A percentile compares a stretch with the other conserved stretches of the same genome.
These are phyloP conservation scores for Pelecanoides urinatrix DNA, from an alignment of 2,113 vertebrate genomes.

Conservation along the genomic window DNA sequence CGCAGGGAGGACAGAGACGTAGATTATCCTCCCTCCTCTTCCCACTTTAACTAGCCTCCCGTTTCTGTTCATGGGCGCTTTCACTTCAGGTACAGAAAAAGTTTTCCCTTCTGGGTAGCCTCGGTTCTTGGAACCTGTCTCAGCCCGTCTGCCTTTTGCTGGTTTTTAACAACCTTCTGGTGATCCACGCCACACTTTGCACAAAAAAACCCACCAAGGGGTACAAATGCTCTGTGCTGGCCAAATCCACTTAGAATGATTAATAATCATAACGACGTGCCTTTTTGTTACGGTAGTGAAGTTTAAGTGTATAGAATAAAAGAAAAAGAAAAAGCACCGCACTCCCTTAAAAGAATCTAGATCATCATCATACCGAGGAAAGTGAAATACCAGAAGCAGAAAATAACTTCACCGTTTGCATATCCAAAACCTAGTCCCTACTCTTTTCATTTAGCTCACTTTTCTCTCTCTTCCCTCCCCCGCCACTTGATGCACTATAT, in stretches of 20 bases:
- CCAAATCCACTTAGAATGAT: not conserved
- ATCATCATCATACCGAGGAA: conserved; percentile 49
- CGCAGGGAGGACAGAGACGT: not conserved
- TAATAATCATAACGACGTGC: not conserved
- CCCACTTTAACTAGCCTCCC: not conserved
- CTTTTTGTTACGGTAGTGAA: conserved; percentile 28
- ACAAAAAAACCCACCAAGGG: not conserved
- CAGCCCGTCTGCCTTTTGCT: conserved; percentile 38
- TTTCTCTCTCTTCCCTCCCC: conserved; percentile 15
- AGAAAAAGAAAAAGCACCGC: not conserved
- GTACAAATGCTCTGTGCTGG: not conserved
- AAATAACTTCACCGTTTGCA: conserved; percentile 21
- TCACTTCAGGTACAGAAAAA: conserved; percentile 37
- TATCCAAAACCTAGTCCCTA: conserved; percentile 41
- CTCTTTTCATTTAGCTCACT: conserved; percentile 25
- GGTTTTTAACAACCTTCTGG: conserved; percentile 35
- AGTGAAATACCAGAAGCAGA: conserved; percentile 74
- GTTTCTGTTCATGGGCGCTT: not conserved
- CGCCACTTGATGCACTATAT: conserved; percentile 48
- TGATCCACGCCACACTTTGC: conserved; percentile 27
- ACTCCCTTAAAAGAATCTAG: conserved; percentile 53
- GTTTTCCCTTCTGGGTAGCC: conserved; percentile 10
- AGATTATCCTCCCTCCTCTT: not conserved
- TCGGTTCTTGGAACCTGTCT: conserved; percentile 40
- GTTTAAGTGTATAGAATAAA: not conserved